Evolutionary conservation across 2,888 invertebrate species (phyloP).

Genomic region (Taphrorychus bicolor): DNA sequence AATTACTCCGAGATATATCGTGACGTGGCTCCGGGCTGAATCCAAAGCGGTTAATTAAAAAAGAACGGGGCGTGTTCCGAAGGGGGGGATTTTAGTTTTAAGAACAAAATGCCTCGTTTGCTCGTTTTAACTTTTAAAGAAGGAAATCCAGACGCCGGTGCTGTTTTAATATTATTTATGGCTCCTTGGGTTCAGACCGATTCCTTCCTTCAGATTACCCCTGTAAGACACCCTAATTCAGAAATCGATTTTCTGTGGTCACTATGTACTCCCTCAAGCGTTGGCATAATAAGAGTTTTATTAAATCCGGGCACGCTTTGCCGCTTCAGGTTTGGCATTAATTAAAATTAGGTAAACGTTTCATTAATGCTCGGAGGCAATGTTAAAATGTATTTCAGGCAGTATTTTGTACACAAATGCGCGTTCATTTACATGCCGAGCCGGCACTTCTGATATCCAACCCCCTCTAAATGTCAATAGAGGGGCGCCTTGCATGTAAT

Average conservation of each 20-base stretch:
- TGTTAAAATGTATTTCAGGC: conserved; percentile 24
- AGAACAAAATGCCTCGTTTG: conserved; percentile 14
- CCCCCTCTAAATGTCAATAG: neutral
- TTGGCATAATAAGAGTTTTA: conserved; percentile 29
- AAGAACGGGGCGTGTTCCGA: conserved; percentile 20
- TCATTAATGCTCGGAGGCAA: conserved; percentile 29
- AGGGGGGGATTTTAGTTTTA: conserved; percentile 15
- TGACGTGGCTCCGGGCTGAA: conserved; percentile 22
- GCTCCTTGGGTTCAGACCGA: neutral
- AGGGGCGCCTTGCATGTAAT: neutral
- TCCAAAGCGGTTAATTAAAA: conserved; percentile 31
- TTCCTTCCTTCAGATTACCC: neutral
- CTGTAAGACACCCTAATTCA: neutral
- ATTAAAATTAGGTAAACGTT: conserved; percentile 40
- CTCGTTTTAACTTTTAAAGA: conserved; percentile 1
- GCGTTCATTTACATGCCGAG: neutral
- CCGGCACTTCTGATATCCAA: neutral
- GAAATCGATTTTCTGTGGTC: too few relatives aligned
- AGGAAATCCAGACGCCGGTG: conserved; percentile 5
- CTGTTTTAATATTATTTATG: conserved; percentile 19
- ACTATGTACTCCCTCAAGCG: neutral
- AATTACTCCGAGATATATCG: conserved; percentile 36
- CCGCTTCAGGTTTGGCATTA: conserved; percentile 35
- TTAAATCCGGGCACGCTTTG: conserved; percentile 36
- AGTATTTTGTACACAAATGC: conserved; percentile 21